These are phyloP conservation scores for Probaryconus sp. DNA, from an alignment of 1,140 invertebrate species.

Conservation along the genomic window DNA sequence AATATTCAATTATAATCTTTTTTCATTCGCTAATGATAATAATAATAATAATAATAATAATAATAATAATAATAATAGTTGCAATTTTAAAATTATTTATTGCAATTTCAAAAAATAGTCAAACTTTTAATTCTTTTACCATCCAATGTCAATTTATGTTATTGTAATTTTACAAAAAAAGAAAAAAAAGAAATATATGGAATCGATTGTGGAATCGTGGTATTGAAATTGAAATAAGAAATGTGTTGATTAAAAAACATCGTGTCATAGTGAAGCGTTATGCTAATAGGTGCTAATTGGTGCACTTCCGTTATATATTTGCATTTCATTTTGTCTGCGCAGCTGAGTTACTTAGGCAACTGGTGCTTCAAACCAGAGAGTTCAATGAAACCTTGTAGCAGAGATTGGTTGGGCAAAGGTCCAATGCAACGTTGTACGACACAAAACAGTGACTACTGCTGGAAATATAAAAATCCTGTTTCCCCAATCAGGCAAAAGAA, in stretches of 20 bases:
- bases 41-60: too few relatives aligned
- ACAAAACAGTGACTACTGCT: slow-evolving; percentile 81
- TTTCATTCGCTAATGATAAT: not conserved
- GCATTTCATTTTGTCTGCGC: slow-evolving; percentile 20
- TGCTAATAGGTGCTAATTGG: slow-evolving; percentile 20
- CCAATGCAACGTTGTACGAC: slow-evolving; percentile 85
- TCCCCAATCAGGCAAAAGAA: slow-evolving; percentile 42
- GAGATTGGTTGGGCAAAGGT: slow-evolving; percentile 77
- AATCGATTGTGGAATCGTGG: too few relatives aligned
- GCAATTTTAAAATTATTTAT: too few relatives aligned
- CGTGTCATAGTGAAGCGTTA: not conserved
- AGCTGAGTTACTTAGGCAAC: slow-evolving; percentile 75
- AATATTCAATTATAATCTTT: not conserved
- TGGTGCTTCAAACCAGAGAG: slow-evolving; percentile 68
- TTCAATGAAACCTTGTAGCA: slow-evolving; percentile 63
- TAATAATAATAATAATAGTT: too few relatives aligned
- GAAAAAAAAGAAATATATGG: too few relatives aligned
- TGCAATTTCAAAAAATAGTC: too few relatives aligned
- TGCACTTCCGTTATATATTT: slow-evolving; percentile 24
- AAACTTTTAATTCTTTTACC: too few relatives aligned
- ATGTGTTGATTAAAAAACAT: slow-evolving; percentile 14
- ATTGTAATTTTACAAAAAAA: too few relatives aligned
- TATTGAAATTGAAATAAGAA: too few relatives aligned
- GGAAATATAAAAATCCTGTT: slow-evolving; percentile 60
- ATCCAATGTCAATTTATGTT: too few relatives aligned